Evolutionary conservation across 2,113 vertebrate genomes (phyloP).

Genomic region (Gambusia affinis): DNA sequence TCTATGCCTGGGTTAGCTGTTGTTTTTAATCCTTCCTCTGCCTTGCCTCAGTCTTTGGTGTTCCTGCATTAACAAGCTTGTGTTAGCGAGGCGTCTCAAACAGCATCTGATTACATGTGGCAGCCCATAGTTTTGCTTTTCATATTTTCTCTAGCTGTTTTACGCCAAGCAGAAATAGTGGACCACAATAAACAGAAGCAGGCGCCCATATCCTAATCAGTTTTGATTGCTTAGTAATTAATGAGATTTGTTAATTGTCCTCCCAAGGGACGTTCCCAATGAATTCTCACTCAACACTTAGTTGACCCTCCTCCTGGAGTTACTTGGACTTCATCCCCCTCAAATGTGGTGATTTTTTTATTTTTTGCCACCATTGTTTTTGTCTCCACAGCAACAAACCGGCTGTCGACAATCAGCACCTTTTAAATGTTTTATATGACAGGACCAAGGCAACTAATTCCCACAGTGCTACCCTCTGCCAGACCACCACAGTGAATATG

Average conservation of each 20-base stretch:
- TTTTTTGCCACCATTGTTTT: slow-evolving; percentile 30
- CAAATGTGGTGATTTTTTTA: slow-evolving; percentile 20
- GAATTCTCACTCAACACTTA: slow-evolving; percentile 64
- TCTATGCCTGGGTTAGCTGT: slow-evolving; percentile 3
- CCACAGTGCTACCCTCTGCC: slow-evolving; percentile 58
- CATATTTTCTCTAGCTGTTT: slow-evolving; percentile 38
- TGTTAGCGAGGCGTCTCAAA: slow-evolving; percentile 41
- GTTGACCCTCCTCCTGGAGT: slow-evolving; percentile 63
- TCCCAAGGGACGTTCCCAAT: slow-evolving; percentile 61
- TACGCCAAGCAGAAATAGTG: slow-evolving; percentile 67
- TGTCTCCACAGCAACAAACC: slow-evolving; percentile 46
- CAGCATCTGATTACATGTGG: slow-evolving; percentile 49
- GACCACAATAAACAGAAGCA: slow-evolving; percentile 65
- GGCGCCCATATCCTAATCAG: slow-evolving; percentile 73
- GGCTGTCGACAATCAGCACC: slow-evolving; percentile 38
- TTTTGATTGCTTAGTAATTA: slow-evolving; percentile 79
- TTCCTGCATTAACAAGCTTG: slow-evolving; percentile 36
- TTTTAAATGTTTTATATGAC: slow-evolving; percentile 54
- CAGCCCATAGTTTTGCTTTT: slow-evolving; percentile 29
- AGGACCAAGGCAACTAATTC: slow-evolving; percentile 40
- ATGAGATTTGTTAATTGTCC: slow-evolving; percentile 78
- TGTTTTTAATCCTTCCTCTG: slow-evolving; percentile 33
- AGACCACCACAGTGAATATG: slow-evolving; percentile 29
- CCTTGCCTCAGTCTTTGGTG: slow-evolving; percentile 36
- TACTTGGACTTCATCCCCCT: slow-evolving; percentile 42